Evolutionary conservation across 2,888 invertebrate species (phyloP), one percentile per base, ranked within the genome.

Genomic region (Pristionchus exspectatus): DNA sequence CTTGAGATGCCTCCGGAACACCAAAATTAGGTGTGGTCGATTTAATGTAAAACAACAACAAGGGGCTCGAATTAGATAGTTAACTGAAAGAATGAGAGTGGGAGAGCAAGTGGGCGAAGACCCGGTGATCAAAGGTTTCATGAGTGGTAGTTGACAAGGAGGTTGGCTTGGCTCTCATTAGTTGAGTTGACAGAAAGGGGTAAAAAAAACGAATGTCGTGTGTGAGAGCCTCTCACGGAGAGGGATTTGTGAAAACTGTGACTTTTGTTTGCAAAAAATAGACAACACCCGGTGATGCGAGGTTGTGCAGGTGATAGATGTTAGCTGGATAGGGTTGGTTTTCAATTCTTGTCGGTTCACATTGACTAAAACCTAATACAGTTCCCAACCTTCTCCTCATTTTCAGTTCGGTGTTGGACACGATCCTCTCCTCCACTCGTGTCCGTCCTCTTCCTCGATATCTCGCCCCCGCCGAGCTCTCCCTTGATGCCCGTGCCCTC

Each of bases 401-500:
- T 87, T 38, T 27, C 87, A 88, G 88, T 9, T 88, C 88, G 24
- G 81, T 88, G n/a, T 44, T 88, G 27, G 88, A 88, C 66, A 38
- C 88, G 33, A 27, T 88, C 9, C 88, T 88, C 44, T 77, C 81
- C 18, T 81, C 81, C 0, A 14, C 88, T n/a, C 44, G 30, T 9
- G 77, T 54, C 4, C 87, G 44, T 50, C 44, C 44, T 7, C 9
- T 50, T 87, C 87, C 69, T 86, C 85, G 90, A 33, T 92, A 90
- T 77, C 90, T 90, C 50, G 86, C 89, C 14, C 89, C 92, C 10
- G 81, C 91, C 30, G 93, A 93, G 27, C 90, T 94, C 2, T 93
- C 93, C 16, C 89, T 93, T 54, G 94, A 94, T 59, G 94, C 93
- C 3, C 90, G 90, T 24, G 92, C 93, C 14, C 90, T 94, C 16